These are phyloP conservation scores for Anabas testudineus DNA, from an alignment of 2,797 vertebrate genomes.

Conservation along the genomic window DNA sequence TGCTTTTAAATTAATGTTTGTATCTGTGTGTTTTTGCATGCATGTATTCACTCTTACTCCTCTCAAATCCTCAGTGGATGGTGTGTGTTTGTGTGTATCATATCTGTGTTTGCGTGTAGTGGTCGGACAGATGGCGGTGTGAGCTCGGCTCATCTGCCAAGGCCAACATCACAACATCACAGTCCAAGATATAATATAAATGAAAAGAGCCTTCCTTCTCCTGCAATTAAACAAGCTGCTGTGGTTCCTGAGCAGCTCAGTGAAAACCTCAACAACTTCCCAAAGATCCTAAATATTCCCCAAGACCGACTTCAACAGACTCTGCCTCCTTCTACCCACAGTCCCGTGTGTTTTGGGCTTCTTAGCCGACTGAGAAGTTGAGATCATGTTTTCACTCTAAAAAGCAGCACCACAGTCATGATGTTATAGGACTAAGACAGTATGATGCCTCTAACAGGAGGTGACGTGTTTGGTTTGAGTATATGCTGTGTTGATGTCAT, in stretches of 20 bases:
- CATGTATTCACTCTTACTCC: constrained; percentile 31
- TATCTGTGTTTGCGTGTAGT: constrained; percentile 1
- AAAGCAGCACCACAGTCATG: not conserved
- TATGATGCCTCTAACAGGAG: not conserved
- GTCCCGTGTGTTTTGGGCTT: constrained; percentile 17
- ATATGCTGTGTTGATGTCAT: no score
- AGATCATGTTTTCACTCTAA: not conserved
- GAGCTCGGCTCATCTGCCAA: constrained; percentile 41
- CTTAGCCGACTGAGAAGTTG: not conserved
- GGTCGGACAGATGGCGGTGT: constrained; percentile 57
- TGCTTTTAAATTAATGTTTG: constrained; percentile 29
- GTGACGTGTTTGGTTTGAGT: not conserved
- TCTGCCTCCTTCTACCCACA: constrained; percentile 19
- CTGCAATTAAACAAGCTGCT: constrained; percentile 21
- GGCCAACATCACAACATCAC: constrained; percentile 51
- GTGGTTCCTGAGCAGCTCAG: constrained; percentile 21
- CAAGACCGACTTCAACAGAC: constrained; percentile 5
- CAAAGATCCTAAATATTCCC: constrained; percentile 21
- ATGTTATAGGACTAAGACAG: not conserved
- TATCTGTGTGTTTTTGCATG: constrained; percentile 20
- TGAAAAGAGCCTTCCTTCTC: constrained; percentile 33
- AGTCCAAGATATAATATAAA: constrained; percentile 50
- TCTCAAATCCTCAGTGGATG: constrained; percentile 22
- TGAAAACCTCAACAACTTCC: constrained; percentile 27
- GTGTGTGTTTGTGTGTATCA: constrained; percentile 15